Evolutionary conservation across 1,140 invertebrate species (phyloP), one percentile per base, ranked within the genome.

Genomic region (Idris sp.): DNA sequence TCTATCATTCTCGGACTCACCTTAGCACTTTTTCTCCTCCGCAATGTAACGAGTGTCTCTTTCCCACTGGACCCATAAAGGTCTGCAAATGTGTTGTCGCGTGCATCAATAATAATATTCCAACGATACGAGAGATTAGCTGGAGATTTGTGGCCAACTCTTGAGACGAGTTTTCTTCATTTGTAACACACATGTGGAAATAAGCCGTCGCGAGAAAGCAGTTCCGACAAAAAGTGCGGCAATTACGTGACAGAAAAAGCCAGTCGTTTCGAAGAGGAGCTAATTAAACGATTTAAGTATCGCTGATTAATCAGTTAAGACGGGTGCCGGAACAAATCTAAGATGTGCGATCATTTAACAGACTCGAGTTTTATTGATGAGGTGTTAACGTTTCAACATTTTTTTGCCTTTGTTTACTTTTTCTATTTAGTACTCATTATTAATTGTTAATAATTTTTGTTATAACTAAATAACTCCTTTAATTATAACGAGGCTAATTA

Each of bases 101-200:
- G 54, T 56, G 61, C 49, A 49, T 43, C 31, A 25, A 16, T 44
- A 40, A 49, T 74, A 74, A 65, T 74, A 62, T 51, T 36, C 58
- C 51, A 14, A 53, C 38, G 59, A 62, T 41, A n/a, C n/a, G n/a
- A n/a, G 35, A 75, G 64, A 75, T 69, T 75, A 74, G 41, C 49
- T 25, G 62, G 35, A 67, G 71, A 67, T 67, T 74, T 74, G 71
- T 62, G 61, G 30, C 62, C 48, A 14, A 19, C 33, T 4, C 43
- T 43, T 19, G 40, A 28, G 44, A 44, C 36, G 58, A 62, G 43
- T 73, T 73, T 56, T 61, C 49, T 36, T 49, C 44, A 25, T 53
- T 44, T 36, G 56, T 33, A 41, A 58, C n/a, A n/a, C n/a, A n/a
- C 33, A 64, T 51, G 43, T 54, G 33, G 33, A 72, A 72, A 72